phyloP scores from a whole-genome alignment of 2,113 vertebrate genomes.

The Todiramphus chloris region DNA sequence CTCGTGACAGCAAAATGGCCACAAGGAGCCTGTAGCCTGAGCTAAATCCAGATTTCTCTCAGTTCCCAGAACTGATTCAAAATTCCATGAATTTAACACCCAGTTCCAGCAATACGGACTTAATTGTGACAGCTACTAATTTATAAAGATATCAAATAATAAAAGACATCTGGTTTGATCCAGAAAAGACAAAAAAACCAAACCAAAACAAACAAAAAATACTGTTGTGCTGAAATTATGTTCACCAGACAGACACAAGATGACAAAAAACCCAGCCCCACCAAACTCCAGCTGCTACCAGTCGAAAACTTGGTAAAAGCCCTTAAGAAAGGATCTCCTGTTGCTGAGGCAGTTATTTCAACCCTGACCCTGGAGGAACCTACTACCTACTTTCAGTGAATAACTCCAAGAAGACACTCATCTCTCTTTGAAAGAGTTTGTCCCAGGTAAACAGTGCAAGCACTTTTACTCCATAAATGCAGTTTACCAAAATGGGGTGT shows the following conservation, averaged over 20 bases:
- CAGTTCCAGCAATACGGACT: neutral
- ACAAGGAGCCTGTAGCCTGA: neutral
- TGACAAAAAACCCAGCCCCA: neutral
- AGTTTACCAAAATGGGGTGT: neutral
- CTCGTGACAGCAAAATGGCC: neutral
- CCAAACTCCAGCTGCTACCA: neutral
- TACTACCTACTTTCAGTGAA: neutral
- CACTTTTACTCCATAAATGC: neutral
- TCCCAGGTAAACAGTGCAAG: neutral
- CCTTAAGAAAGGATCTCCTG: neutral
- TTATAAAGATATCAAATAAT: neutral
- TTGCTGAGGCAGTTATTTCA: neutral
- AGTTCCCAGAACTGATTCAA: neutral
- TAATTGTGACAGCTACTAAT: neutral
- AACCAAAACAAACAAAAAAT: neutral
- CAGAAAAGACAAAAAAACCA: neutral
- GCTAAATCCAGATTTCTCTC: neutral
- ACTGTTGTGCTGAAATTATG: neutral
- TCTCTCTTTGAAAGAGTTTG: neutral
- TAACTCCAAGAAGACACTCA: neutral
- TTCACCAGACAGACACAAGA: neutral
- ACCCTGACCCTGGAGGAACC: neutral
- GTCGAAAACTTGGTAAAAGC: neutral
- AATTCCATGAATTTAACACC: neutral
- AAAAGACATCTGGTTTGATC: neutral